These are phyloP conservation scores for Lagodon rhomboides DNA, from an alignment of 2,797 vertebrate species.

Conservation along the genomic window DNA sequence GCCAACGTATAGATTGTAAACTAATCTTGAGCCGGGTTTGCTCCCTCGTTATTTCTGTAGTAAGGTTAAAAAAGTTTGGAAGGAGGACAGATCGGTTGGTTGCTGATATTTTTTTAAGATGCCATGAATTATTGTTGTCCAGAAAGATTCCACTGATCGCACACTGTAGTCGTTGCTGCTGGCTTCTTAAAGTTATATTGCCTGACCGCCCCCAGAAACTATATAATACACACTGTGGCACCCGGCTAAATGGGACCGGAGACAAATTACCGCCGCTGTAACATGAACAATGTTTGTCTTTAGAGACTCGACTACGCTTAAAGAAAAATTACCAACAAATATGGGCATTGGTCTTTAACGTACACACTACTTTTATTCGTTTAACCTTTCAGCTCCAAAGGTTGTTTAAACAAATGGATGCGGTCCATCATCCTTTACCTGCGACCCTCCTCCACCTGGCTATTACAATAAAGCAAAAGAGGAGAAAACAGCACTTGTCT, in stretches of 20 bases:
- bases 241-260: background rate
- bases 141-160: too few species aligned
- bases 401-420: slow-evolving; percentile 12
- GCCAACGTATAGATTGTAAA: too few species aligned
- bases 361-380: slow-evolving; percentile 17
- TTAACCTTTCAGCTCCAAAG: slow-evolving; percentile 39
- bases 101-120: too few species aligned
- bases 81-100: too few species aligned
- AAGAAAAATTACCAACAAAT: slow-evolving; percentile 12
- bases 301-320: background rate
- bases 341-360: slow-evolving; percentile 28
- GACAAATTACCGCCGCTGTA: background rate
- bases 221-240: too few species aligned
- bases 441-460: slow-evolving; percentile 30
- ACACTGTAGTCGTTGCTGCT: too few species aligned
- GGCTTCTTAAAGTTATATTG: too few species aligned
- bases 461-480: slow-evolving; percentile 13
- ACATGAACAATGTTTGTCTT: slow-evolving; percentile 2
- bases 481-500: slow-evolving; percentile 36
- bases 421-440: slow-evolving; percentile 39
- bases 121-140: too few species aligned
- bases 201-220: too few species aligned
- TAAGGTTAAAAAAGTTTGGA: too few species aligned
- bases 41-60: too few species aligned
- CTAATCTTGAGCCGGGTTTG: too few species aligned